A percentile compares a stretch with the other conserved stretches of the same genome.
These are phyloP conservation scores for Anthonomus grandis DNA, from an alignment of 1,140 invertebrate genomes.

Conservation along the genomic window DNA sequence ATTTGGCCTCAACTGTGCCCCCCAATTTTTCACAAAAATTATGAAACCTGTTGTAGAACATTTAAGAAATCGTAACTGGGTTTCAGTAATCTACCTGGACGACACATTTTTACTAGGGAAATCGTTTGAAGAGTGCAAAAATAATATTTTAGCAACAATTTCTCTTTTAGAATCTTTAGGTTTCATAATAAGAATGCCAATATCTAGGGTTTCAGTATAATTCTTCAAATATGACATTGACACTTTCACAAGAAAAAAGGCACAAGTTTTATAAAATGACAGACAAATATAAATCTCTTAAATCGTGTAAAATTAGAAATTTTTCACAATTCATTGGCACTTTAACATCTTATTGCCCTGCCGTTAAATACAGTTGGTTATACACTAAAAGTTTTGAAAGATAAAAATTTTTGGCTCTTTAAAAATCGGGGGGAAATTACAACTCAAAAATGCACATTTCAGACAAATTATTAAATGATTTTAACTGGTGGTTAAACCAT, in stretches of 20 bases:
- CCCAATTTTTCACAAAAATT: too few species aligned
- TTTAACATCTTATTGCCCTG: slow-evolving; percentile 29
- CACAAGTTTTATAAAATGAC: slow-evolving; percentile 9
- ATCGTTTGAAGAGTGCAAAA: slow-evolving; percentile 3
- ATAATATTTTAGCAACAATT: slow-evolving; percentile 4
- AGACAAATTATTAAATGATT: slow-evolving; percentile 10
- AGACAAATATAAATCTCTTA: slow-evolving; percentile 10
- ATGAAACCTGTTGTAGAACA: too few species aligned
- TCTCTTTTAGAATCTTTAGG: slow-evolving; percentile 13
- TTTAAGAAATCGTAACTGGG: slow-evolving; percentile 30
- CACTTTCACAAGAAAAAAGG: slow-evolving; percentile 26
- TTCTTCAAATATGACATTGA: slow-evolving; percentile 25
- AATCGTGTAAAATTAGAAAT: slow-evolving; percentile 29
- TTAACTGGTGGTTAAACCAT: slow-evolving; percentile 36
- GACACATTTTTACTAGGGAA: slow-evolving; percentile 36
- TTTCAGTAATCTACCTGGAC: slow-evolving; percentile 39
- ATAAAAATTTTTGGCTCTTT: slow-evolving; percentile 23
- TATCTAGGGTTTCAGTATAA: slow-evolving; percentile 35
- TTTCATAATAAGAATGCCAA: slow-evolving; percentile 27
- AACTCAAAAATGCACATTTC: background rate
- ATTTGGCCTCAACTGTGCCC: too few species aligned
- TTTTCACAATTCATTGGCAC: slow-evolving; percentile 32
- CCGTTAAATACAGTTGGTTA: slow-evolving; percentile 32
- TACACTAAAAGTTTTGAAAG: slow-evolving; percentile 34
- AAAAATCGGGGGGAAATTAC: slow-evolving; percentile 4